Evolutionary conservation across 2,113 vertebrate species (phyloP).

Genomic region (Amphiprion ocellaris): DNA sequence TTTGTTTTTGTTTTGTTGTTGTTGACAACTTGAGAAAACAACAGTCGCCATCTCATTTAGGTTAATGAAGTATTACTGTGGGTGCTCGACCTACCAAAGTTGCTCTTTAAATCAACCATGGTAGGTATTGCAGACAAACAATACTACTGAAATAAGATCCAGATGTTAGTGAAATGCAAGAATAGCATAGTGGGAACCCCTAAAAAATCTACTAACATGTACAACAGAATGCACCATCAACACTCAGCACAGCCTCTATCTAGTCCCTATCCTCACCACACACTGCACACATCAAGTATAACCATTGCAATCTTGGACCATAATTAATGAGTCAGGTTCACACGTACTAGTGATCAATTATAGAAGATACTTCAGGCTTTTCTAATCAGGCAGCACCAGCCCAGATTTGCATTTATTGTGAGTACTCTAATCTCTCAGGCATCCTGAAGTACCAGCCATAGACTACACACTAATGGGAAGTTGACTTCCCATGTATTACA

Average conservation of each 20-base stretch:
- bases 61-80: no score
- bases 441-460: constrained; percentile 19
- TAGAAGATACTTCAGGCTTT: constrained; percentile 19
- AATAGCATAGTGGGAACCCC: no score
- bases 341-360: constrained; percentile 33
- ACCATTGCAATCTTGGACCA: constrained; percentile 26
- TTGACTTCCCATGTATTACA: background rate
- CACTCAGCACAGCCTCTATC: background rate
- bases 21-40: no score
- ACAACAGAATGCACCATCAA: background rate
- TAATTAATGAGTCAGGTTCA: constrained; percentile 20
- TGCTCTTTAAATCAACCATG: no score
- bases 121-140: background rate
- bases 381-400: constrained; percentile 11
- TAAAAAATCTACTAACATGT: no score
- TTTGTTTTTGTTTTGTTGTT: no score
- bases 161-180: background rate
- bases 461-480: background rate
- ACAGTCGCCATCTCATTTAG: no score
- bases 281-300: constrained; percentile 32
- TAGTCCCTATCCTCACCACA: constrained; percentile 5
- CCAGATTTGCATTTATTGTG: constrained; percentile 7
- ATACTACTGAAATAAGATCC: background rate
- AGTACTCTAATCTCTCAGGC: constrained; percentile 10
- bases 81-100: no score